These are phyloP conservation scores for Calvadosia cruxmelitensis DNA, from an alignment of 30 jellyfish, hydroid and myxozoan species.

Conservation along the genomic window DNA sequence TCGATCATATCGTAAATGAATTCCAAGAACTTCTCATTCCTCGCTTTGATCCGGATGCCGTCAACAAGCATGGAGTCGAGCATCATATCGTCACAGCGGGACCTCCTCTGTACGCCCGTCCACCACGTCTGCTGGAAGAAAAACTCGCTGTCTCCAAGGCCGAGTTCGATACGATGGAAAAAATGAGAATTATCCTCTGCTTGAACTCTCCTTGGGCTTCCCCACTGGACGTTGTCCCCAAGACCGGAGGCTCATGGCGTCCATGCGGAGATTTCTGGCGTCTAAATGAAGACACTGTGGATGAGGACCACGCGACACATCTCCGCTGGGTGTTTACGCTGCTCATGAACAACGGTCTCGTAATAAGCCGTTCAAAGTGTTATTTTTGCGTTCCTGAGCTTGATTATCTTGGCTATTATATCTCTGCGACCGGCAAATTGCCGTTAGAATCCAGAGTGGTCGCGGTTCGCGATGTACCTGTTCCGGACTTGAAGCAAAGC, in stretches of 20 bases:
- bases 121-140: conserved; percentile 30
- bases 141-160: conserved; percentile 18
- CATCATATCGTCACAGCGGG: conserved; percentile 32
- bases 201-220: conserved; percentile 4
- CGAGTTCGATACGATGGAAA: conserved; percentile 32
- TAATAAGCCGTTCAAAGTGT: too few relatives aligned
- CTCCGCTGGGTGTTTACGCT: too few relatives aligned
- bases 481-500: too few relatives aligned
- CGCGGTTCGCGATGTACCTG: too few relatives aligned
- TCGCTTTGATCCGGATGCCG: too few relatives aligned
- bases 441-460: too few relatives aligned
- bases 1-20: too few relatives aligned
- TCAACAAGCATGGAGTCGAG: conserved; percentile 15
- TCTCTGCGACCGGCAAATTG: too few relatives aligned
- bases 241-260: neutral
- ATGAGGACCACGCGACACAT: conserved; percentile 11
- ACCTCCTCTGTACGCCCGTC: conserved; percentile 27
- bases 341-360: too few relatives aligned
- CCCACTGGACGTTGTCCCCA: neutral
- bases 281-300: neutral
- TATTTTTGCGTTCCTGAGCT: too few relatives aligned
- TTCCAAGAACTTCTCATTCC: too few relatives aligned
- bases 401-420: too few relatives aligned
- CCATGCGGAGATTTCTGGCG: neutral
- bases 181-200: conserved; percentile 33